These are phyloP conservation scores for Elachura formosa DNA, from an alignment of 2,113 vertebrate species.

Conservation along the genomic window DNA sequence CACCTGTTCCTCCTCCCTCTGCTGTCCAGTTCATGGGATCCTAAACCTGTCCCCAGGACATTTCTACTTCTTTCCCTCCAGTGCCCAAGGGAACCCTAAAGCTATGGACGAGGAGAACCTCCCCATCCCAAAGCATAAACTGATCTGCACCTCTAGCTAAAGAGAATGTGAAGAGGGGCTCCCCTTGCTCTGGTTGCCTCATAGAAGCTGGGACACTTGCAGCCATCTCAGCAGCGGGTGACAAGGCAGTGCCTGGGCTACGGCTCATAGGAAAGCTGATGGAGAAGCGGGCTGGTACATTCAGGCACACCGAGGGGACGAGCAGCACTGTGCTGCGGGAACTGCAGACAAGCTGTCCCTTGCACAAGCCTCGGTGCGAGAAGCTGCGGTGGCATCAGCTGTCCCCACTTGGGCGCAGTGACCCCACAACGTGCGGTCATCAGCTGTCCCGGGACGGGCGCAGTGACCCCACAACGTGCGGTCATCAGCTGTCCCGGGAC, in stretches of 20 bases:
- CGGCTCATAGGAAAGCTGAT: neutral
- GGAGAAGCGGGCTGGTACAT: accelerated
- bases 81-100: neutral
- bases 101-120: neutral
- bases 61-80: accelerated
- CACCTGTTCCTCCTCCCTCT: neutral
- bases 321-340: neutral
- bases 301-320: neutral
- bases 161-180: accelerated
- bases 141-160: neutral
- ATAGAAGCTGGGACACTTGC: neutral
- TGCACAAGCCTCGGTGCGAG: neutral
- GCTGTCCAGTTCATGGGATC: neutral
- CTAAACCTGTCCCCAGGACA: neutral
- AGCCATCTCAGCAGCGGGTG: neutral
- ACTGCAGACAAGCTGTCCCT: neutral
- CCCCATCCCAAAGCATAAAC: neutral
- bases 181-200: neutral
- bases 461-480: neutral
- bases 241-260: neutral
- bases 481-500: neutral
- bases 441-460: neutral
- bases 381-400: too few species aligned
- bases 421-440: neutral
- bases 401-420: neutral